phyloP scores from a whole-genome alignment of 1,140 invertebrate species.

The Tigriopus japonicus region DNA sequence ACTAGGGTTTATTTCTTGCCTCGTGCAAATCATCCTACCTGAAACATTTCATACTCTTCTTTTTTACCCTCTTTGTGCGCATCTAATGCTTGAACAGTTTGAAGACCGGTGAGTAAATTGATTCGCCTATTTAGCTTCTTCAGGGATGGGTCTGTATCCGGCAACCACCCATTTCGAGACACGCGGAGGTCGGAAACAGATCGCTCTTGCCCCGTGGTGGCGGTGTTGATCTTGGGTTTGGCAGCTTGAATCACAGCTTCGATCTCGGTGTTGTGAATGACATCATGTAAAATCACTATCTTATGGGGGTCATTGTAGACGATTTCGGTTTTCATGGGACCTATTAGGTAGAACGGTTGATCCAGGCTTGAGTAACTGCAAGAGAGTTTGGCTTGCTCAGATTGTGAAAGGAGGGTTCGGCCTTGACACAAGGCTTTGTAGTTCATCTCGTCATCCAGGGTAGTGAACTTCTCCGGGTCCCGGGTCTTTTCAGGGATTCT shows the following conservation, averaged over 20 bases:
- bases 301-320: conserved; percentile 29
- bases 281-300: conserved; percentile 31
- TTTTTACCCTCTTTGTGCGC: background rate
- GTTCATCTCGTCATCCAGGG: conserved; percentile 23
- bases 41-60: conserved; percentile 3
- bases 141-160: background rate
- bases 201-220: background rate
- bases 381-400: conserved; percentile 19
- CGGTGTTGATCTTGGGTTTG: conserved; percentile 29
- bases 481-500: background rate
- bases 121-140: background rate
- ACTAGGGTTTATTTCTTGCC: conserved; percentile 25
- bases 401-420: conserved; percentile 26
- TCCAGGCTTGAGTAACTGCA: conserved; percentile 26
- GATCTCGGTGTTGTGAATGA: conserved; percentile 31
- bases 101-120: background rate
- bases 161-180: background rate
- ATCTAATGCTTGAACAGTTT: background rate
- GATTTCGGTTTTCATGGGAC: conserved; percentile 33
- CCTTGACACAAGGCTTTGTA: conserved; percentile 35
- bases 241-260: conserved; percentile 30
- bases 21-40: too few species aligned
- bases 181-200: background rate
- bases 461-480: conserved; percentile 7
- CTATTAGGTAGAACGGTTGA: conserved; percentile 27